Evolutionary conservation across 2,113 vertebrate genomes (phyloP), one percentile per base, ranked within the genome.

Genomic region (Porphyrio hochstetteri): DNA sequence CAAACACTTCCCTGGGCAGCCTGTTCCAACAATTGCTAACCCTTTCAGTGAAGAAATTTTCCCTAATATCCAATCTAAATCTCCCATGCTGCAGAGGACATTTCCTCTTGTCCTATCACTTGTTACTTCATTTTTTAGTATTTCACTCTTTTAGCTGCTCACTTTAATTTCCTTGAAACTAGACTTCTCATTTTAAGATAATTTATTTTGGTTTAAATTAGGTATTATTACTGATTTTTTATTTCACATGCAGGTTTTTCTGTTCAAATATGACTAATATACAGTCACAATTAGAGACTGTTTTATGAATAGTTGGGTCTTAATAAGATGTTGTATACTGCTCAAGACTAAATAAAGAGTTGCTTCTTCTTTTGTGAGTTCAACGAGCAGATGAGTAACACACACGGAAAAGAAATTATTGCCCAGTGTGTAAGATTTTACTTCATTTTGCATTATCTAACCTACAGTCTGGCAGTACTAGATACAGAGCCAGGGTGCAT

Each of bases 161-260:
- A 19, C 86, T 86, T 84, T 56, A 38, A 75, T 63, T 64, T 55
- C 60, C 46, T 94, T 84, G 60, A 86, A 82, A 78, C 59, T 60
- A 63, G 23, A 12, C 78, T 83, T 70, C 31, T 69, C 40, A n/a
- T 81, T 76, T 70, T 74, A 29, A 57, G 33, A 31, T 29, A 55
- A 70, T 93, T 80, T 86, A 65, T 94, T 83, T 85, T 80, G 18
- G 6, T 94, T 93, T 78, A 59, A 92, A 81, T 70, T 65, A 82
- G 82, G 36, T 48, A 59, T 78, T 67, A 13, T 29, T n/a, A 48
- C 24, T 36, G 18, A 6, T 82, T 63, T 82, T 90, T 77, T 48
- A 55, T 71, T 86, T 86, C 29, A 69, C 23, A 21, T 36, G 5
- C 21, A 81, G 20, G 5, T 78, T 68, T 67, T 95, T 74, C 44